A percentile compares a stretch with the other conserved stretches of the same genome.
Evolutionary conservation across 2,113 vertebrate genomes (phyloP).

Genomic region (Pseudorasbora parva): DNA sequence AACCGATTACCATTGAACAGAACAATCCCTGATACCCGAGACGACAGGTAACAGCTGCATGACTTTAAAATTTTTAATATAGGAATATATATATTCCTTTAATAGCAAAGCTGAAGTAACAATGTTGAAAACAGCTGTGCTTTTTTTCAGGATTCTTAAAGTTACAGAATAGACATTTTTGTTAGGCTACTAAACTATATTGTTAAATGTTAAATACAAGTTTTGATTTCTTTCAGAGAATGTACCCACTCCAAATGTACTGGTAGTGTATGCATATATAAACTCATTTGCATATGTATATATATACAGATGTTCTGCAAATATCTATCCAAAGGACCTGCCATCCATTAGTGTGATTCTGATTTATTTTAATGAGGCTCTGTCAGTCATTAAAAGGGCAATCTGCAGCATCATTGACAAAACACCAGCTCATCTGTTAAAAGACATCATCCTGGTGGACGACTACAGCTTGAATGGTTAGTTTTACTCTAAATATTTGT

Average conservation of each 20-base stretch:
- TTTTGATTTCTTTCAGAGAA: too few species aligned
- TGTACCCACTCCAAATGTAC: too few species aligned
- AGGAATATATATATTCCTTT: too few species aligned
- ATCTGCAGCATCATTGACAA: constrained; percentile 76
- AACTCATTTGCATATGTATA: background rate
- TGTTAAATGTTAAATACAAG: too few species aligned
- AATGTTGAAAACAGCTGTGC: too few species aligned
- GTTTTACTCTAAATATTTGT: background rate
- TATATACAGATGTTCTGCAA: background rate
- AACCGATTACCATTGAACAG: constrained; percentile 72
- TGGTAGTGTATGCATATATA: too few species aligned
- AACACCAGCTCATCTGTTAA: constrained; percentile 75
- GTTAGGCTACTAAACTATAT: too few species aligned
- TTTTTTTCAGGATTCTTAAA: too few species aligned
- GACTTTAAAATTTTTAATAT: too few species aligned
- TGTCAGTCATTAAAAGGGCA: constrained; percentile 78
- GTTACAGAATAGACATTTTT: too few species aligned
- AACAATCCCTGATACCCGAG: constrained; percentile 71
- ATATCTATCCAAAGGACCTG: constrained; percentile 71
- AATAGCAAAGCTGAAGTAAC: too few species aligned
- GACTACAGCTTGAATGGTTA: constrained; percentile 79
- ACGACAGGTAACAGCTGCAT: constrained; percentile 61
- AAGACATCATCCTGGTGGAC: constrained; percentile 82
- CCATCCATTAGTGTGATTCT: constrained; percentile 77
- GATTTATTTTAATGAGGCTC: constrained; percentile 81